Evolutionary conservation across 2,888 invertebrate genomes (phyloP), one percentile per base, ranked within the genome.

Genomic region (Lycocerus yunnanus): DNA sequence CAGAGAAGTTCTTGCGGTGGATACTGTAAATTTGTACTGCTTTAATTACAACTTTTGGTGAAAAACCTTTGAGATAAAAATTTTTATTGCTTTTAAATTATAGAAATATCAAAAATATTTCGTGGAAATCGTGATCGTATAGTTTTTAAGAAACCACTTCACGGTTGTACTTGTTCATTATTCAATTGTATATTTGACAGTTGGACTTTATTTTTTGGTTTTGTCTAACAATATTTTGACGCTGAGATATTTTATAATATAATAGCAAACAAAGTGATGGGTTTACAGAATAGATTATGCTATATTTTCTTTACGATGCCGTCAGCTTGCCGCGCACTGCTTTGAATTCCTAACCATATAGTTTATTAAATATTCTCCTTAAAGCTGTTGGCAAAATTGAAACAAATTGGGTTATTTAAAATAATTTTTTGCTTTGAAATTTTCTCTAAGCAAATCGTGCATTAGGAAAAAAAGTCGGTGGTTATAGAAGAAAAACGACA

Each of bases 161-260:
- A 21, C 66, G 58, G 43, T 43, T 21, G 63, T 58, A 63, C 65
- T 72, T 27, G 72, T 73, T 67, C 70, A 70, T 73, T 70, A 70
- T 73, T 73, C 73, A 70, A 73, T 73, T 73, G 70, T 61, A 43
- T 27, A 70, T 67, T 43, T 66, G 60, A 69, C 70, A 72, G 61
- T 61, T 68, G 60, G 24, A 60, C 70, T 68, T 60, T n/a, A 43
- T 16, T 70, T 67, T 73, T 70, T 73, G 70, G 69, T 73, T 70
- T 61, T 66, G 70, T 69, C 70, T 60, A 67, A 73, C 70, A 73
- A 70, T 67, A 59, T 60, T 66, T 69, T 67, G 21, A 66, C 70
- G 67, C 60, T 66, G 27, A 61, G 59, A 69, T 72, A 68, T 72
- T 72, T 72, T 72, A 69, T 72, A 43, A 43, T 43, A 43, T 43